These are phyloP conservation scores for Cryptoblepharus egeriae DNA, from an alignment of 2,797 vertebrate genomes.

Conservation along the genomic window DNA sequence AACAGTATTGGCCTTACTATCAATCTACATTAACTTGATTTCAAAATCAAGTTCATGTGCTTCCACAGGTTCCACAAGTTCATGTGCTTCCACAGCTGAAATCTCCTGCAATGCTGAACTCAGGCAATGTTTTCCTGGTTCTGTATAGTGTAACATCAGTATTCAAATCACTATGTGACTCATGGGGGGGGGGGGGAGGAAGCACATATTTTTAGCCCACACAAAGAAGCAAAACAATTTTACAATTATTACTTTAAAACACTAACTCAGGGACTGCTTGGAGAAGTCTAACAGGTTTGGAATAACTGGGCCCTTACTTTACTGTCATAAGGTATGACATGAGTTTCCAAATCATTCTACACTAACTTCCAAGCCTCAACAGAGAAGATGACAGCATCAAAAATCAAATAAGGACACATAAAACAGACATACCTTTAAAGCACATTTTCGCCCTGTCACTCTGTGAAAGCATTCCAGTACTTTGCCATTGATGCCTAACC, in stretches of 20 bases:
- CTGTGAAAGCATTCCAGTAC: conserved; percentile 93
- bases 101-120: not conserved
- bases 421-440: conserved; percentile 88
- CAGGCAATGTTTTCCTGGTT: conserved; percentile 28
- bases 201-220: conserved; percentile 22
- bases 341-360: not conserved
- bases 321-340: rapidly evolving
- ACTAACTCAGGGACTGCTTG: conserved; percentile 31
- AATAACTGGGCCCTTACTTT: not conserved
- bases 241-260: conserved; percentile 29
- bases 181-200: conserved; percentile 5
- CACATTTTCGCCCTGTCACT: conserved; percentile 92
- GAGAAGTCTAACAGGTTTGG: conserved; percentile 32
- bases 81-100: not conserved
- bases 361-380: not conserved
- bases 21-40: not conserved
- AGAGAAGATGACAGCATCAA: conserved; percentile 21
- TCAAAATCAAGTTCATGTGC: not conserved
- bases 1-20: not conserved
- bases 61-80: too few relatives aligned
- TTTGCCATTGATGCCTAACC: conserved; percentile 97
- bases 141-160: conserved; percentile 34
- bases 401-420: conserved; percentile 2
- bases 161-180: conserved; percentile 51
- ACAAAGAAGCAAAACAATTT: not conserved